Percentiles rank a stretch among this genome's conserved stretches.
phyloP scores from a whole-genome alignment of 2,888 invertebrate species.

The Theretra japonica region DNA sequence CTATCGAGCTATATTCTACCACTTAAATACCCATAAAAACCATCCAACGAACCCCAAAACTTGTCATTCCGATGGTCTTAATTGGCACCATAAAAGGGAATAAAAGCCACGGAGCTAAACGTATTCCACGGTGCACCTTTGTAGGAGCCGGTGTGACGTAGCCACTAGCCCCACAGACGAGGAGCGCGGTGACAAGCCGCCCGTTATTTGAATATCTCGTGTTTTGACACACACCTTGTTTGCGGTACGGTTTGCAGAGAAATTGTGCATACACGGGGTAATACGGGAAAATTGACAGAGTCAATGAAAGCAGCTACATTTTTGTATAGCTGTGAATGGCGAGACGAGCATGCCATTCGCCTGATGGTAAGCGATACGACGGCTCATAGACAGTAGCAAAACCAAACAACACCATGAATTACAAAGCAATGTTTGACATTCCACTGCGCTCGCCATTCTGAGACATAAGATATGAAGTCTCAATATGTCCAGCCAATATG shows the following conservation, averaged over 20 bases:
- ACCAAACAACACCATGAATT: too few relatives aligned
- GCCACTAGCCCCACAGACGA: not conserved
- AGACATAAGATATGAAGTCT: too few relatives aligned
- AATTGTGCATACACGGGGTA: conserved; percentile 31
- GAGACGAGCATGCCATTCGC: too few relatives aligned
- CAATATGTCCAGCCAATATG: too few relatives aligned
- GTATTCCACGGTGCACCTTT: conserved; percentile 10
- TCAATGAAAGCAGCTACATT: too few relatives aligned
- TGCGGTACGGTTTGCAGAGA: conserved; percentile 49
- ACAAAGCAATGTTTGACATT: too few relatives aligned
- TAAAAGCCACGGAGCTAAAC: conserved; percentile 11
- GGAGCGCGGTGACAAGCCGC: conserved; percentile 47
- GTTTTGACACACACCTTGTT: conserved; percentile 60
- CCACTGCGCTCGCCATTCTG: too few relatives aligned
- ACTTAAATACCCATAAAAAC: not conserved
- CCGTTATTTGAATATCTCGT: conserved; percentile 63
- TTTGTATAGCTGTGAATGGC: too few relatives aligned
- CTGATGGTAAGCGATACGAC: too few relatives aligned
- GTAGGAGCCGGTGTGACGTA: not conserved
- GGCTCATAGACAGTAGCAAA: too few relatives aligned
- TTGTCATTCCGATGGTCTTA: conserved; percentile 40
- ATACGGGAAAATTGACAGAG: too few relatives aligned
- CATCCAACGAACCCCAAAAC: not conserved
- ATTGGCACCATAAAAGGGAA: conserved; percentile 47
- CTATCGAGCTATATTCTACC: not conserved